Percentiles rank a stretch among this genome's conserved stretches.
Evolutionary conservation across 2,888 invertebrate species (phyloP).

Genomic region (Scaptomyza tumidula): DNA sequence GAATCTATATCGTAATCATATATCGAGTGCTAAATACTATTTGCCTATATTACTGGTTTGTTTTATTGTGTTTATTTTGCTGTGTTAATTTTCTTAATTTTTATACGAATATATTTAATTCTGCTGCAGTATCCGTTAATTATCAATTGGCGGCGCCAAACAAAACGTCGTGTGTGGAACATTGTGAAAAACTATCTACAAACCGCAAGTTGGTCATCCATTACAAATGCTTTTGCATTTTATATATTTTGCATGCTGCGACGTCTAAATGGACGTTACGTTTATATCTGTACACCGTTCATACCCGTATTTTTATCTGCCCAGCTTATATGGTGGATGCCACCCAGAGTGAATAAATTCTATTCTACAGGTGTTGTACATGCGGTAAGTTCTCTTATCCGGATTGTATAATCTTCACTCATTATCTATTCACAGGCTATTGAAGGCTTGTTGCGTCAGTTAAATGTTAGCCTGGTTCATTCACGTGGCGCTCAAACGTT

Average conservation of each 20-base stretch:
- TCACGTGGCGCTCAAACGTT: constrained; percentile 56
- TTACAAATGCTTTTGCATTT: constrained; percentile 42
- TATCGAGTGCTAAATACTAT: constrained; percentile 61
- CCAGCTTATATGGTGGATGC: constrained; percentile 45
- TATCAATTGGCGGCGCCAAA: constrained; percentile 40
- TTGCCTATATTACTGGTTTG: constrained; percentile 58
- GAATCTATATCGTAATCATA: constrained; percentile 63
- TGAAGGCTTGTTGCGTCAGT: constrained; percentile 51
- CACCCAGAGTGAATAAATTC: constrained; percentile 38
- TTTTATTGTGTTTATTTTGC: not conserved
- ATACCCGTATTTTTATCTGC: constrained; percentile 36
- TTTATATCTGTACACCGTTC: constrained; percentile 22
- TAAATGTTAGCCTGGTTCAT: constrained; percentile 41
- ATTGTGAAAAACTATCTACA: constrained; percentile 47
- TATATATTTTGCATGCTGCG: constrained; percentile 47
- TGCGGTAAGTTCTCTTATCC: constrained; percentile 40
- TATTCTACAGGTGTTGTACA: constrained; percentile 50
- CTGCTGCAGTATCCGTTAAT: constrained; percentile 50
- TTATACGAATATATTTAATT: not conserved
- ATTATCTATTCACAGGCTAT: constrained; percentile 38
- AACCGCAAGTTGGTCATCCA: constrained; percentile 31
- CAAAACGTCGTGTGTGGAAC: constrained; percentile 1
- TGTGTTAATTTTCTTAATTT: not conserved
- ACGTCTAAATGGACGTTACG: constrained; percentile 38
- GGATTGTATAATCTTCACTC: not conserved